Conservation (phyloP, 2,888 invertebrate genomes). For the Chalcis sispes region DNA sequence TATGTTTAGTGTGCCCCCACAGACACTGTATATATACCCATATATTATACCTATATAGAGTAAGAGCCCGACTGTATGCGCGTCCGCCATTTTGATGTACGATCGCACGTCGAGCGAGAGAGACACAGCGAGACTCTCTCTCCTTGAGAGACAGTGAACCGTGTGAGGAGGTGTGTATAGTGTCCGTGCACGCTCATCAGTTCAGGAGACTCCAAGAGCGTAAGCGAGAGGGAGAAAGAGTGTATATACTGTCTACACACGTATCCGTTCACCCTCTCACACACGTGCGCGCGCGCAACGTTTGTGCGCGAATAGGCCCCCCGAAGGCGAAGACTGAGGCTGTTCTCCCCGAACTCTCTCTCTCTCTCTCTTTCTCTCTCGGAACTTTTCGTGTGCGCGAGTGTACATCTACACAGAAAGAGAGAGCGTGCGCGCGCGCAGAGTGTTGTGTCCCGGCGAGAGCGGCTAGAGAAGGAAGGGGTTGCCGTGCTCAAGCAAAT, state of each 20-base stretch:
- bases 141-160: no score
- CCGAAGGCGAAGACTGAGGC: no score
- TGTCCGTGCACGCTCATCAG: constrained; percentile 35
- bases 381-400: no score
- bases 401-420: neutral
- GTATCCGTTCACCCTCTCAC: no score
- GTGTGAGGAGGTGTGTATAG: neutral
- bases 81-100: constrained; percentile 74
- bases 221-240: no score
- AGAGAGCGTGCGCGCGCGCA: neutral
- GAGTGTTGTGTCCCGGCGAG: no score
- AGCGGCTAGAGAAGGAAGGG: neutral
- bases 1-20: no score
- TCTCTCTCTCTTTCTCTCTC: constrained; percentile 5
- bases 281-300: no score
- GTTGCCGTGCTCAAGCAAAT: neutral
- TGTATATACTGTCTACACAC: no score
- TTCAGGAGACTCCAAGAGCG: no score
- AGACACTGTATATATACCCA: no score
- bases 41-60: neutral
- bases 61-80: neutral
- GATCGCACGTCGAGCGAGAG: constrained; percentile 60
- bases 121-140: neutral
- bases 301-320: constrained; percentile 1
- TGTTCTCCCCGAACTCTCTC: no score